A percentile compares a stretch with the other conserved stretches of the same genome.
phyloP scores from a whole-genome alignment of 2,797 vertebrate species.

The Sebastes jordani region DNA sequence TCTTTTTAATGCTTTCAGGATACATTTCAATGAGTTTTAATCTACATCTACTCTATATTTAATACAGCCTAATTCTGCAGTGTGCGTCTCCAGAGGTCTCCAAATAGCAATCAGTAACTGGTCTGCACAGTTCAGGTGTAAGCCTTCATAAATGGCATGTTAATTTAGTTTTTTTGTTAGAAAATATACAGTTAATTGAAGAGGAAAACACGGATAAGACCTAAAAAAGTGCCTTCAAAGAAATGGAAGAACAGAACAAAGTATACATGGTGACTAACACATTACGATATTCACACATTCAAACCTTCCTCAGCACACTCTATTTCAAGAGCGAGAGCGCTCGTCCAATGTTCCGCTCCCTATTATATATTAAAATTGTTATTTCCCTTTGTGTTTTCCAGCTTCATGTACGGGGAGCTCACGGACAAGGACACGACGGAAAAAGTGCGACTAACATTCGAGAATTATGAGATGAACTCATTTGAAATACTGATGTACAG shows the following conservation, averaged over 20 bases:
- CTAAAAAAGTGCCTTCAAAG: background rate
- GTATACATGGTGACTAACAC: background rate
- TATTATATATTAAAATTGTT: constrained; percentile 38
- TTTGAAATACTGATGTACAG: constrained; percentile 99
- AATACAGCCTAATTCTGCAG: background rate
- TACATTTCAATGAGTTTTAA: constrained; percentile 39
- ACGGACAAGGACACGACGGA: constrained; percentile 98
- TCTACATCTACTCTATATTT: constrained; percentile 27
- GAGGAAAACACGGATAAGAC: background rate
- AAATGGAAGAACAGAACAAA: background rate
- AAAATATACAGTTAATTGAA: background rate
- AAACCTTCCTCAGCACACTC: constrained; percentile 1
- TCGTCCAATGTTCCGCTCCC: background rate
- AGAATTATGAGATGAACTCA: constrained; percentile 99
- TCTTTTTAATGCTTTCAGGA: constrained; percentile 32
- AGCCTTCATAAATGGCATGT: background rate
- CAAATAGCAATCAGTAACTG: background rate
- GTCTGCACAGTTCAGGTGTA: background rate
- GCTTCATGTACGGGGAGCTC: constrained; percentile 99
- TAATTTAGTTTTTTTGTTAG: background rate
- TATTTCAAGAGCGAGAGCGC: constrained; percentile 4
- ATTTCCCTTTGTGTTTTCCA: constrained; percentile 74
- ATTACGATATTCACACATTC: background rate
- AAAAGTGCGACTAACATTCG: constrained; percentile 97
- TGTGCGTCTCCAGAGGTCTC: background rate